Evolutionary conservation across 2,113 vertebrate species (phyloP).

Genomic region (Caretta caretta): DNA sequence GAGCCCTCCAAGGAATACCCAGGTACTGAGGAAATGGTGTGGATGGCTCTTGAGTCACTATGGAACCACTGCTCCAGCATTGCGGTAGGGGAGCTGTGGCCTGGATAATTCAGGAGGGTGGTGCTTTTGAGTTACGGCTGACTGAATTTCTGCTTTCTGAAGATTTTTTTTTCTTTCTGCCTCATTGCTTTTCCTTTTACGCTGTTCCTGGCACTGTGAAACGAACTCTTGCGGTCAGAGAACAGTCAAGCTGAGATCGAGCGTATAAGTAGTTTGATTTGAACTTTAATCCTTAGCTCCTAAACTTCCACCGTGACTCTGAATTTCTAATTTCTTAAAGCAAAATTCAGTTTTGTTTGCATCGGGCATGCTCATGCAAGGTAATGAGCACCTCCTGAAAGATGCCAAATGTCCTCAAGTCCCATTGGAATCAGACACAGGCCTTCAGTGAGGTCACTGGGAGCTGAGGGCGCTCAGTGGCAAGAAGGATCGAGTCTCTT

Average conservation of each 20-base stretch:
- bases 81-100: fast-evolving
- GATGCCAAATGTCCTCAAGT: background rate
- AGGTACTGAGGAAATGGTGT: fast-evolving
- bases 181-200: background rate
- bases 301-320: background rate
- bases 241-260: background rate
- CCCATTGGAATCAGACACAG: background rate
- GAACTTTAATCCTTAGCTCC: slow-evolving; percentile 3
- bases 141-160: slow-evolving; percentile 46
- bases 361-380: background rate
- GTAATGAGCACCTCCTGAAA: fast-evolving
- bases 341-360: background rate
- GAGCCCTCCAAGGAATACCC: background rate
- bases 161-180: background rate
- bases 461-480: background rate
- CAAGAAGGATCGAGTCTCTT: fast-evolving
- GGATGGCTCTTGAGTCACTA: slow-evolving; percentile 59
- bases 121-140: slow-evolving; percentile 52
- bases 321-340: background rate
- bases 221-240: background rate
- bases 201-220: background rate
- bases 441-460: fast-evolving
- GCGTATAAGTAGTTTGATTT: background rate
- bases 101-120: slow-evolving; percentile 35
- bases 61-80: background rate